Percentiles rank a stretch among this genome's conserved stretches.
Conservation (phyloP, 2,113 vertebrate species). For the cat (Felis catus) region DNA sequence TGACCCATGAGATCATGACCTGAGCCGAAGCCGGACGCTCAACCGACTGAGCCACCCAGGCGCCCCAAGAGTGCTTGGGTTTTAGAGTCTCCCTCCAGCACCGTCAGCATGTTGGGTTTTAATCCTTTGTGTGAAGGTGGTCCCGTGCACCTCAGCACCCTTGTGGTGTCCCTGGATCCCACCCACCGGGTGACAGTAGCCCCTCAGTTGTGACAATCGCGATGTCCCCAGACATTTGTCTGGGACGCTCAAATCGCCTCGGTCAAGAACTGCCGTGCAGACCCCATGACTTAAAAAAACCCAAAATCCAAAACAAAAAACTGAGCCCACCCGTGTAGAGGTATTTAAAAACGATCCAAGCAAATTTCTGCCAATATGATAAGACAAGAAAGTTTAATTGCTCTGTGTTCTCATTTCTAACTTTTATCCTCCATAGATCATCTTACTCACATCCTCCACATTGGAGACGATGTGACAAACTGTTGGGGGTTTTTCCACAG, state of each 20-base stretch:
- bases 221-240: no score
- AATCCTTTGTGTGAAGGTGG: fast-evolving
- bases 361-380: fast-evolving
- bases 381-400: fast-evolving
- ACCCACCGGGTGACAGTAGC: fast-evolving
- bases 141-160: no score
- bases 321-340: not conserved
- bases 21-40: no score
- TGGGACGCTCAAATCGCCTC: not conserved
- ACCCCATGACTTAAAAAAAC: not conserved
- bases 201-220: fast-evolving
- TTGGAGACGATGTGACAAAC: not conserved
- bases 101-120: fast-evolving
- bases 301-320: not conserved
- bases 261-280: not conserved
- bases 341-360: not conserved
- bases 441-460: not conserved
- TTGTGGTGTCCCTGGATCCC: not conserved
- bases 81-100: not conserved
- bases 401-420: fast-evolving
- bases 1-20: no score
- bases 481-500: not conserved
- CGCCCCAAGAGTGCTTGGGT: fast-evolving
- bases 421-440: fast-evolving
- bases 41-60: no score